phyloP scores from a whole-genome alignment of 2,797 vertebrate species.

The Pseudochaenichthys georgianus region DNA sequence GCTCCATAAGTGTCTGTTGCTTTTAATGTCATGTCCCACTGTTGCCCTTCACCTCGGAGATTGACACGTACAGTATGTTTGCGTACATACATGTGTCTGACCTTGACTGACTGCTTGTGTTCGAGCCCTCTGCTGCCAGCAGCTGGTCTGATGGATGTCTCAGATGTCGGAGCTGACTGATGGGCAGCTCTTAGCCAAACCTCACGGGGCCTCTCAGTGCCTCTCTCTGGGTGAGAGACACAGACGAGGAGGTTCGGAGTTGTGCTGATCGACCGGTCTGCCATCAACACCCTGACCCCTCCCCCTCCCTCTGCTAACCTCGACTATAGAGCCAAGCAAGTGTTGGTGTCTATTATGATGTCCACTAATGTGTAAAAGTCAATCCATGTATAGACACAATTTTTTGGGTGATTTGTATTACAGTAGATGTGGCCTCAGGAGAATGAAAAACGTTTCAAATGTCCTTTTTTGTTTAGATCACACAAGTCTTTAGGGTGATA shows the following conservation, averaged over 20 bases:
- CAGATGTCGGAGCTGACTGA: conserved; percentile 73
- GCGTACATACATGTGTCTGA: neutral
- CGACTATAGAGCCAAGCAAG: no score
- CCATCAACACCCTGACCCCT: conserved; percentile 10
- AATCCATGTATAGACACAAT: neutral
- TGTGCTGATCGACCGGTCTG: conserved; percentile 58
- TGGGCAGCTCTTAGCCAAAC: conserved; percentile 67
- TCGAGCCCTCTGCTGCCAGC: conserved; percentile 45
- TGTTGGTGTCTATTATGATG: neutral
- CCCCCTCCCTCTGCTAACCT: conserved; percentile 15
- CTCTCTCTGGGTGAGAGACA: conserved; percentile 44
- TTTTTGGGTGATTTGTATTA: neutral
- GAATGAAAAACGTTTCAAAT: no score
- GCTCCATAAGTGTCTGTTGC: neutral
- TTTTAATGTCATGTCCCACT: neutral
- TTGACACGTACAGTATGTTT: neutral
- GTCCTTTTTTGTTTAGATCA: no score
- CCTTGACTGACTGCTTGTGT: conserved; percentile 25
- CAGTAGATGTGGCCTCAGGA: no score
- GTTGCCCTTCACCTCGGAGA: neutral
- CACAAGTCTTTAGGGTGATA: no score
- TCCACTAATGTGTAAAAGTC: neutral
- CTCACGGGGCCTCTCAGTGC: conserved; percentile 51
- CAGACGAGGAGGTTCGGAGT: conserved; percentile 47
- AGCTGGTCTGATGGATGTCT: conserved; percentile 57